Percentiles rank a stretch among this genome's conserved stretches.
Conservation (phyloP, 2,797 vertebrate genomes). For the Helarctos malayanus region DNA sequence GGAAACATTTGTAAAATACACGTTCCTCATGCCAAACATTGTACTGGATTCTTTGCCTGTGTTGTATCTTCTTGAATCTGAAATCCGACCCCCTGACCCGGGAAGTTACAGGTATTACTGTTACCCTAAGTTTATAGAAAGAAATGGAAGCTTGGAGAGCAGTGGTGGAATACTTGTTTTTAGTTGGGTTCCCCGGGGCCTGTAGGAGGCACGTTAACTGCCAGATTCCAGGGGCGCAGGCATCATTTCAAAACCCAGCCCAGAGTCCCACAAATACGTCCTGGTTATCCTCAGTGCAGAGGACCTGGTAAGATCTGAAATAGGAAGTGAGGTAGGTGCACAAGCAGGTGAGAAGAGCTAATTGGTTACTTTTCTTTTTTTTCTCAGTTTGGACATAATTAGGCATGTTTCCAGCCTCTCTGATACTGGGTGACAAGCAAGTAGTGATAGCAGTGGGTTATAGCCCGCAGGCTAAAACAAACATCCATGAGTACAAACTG, state of each 20-base stretch:
- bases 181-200: neutral
- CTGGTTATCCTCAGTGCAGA: neutral
- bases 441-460: neutral
- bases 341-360: neutral
- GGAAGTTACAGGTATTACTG: neutral
- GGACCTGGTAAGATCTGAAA: neutral
- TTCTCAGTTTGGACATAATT: neutral
- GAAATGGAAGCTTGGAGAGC: neutral
- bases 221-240: accelerated
- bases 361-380: neutral
- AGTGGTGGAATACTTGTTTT: neutral
- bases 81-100: accelerated
- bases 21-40: accelerated
- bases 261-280: accelerated
- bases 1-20: neutral
- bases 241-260: neutral
- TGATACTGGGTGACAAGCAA: neutral
- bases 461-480: neutral
- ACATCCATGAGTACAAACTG: neutral
- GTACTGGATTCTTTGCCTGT: neutral
- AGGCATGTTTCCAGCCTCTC: accelerated
- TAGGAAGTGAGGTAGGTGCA: neutral
- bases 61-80: neutral
- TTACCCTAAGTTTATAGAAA: neutral
- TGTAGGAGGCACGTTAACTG: neutral